Evolutionary conservation across 2,888 invertebrate genomes (phyloP).

Genomic region (Heteromyza rotundicornis): DNA sequence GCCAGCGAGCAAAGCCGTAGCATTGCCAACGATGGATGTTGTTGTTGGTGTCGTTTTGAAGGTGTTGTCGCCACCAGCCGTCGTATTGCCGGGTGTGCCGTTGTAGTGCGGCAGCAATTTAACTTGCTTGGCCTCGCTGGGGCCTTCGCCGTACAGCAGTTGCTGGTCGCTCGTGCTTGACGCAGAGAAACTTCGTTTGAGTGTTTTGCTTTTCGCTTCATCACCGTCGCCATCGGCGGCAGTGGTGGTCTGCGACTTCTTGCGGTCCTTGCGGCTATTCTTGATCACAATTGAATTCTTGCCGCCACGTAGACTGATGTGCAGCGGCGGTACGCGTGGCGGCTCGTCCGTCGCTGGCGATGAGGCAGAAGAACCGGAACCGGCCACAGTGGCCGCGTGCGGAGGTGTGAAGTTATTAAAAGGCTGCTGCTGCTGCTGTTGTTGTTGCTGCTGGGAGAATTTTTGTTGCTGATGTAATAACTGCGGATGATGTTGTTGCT

Average conservation of each 20-base stretch:
- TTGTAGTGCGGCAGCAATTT: conserved; percentile 44
- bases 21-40: neutral
- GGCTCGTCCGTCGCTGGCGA: conserved; percentile 66
- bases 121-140: conserved; percentile 38
- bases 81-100: conserved; percentile 36
- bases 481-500: conserved; percentile 39
- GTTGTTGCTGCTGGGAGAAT: conserved; percentile 31
- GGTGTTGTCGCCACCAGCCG: conserved; percentile 20
- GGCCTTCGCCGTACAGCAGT: conserved; percentile 16
- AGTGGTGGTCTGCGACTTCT: conserved; percentile 63
- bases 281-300: conserved; percentile 85
- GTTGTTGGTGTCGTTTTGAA: neutral
- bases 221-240: conserved; percentile 20
- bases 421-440: conserved; percentile 20
- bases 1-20: conserved; percentile 41
- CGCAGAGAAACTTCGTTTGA: conserved; percentile 39
- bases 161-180: conserved; percentile 7
- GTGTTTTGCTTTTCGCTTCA: conserved; percentile 52
- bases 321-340: conserved; percentile 84
- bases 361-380: conserved; percentile 15
- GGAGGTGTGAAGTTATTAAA: conserved; percentile 32
- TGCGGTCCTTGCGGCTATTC: conserved; percentile 75
- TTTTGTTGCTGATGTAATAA: conserved; percentile 31
- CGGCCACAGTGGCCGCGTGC: conserved; percentile 25
- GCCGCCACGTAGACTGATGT: conserved; percentile 77